Conservation (phyloP, 2,888 invertebrate genomes). For the Luffia ferchaultella region DNA sequence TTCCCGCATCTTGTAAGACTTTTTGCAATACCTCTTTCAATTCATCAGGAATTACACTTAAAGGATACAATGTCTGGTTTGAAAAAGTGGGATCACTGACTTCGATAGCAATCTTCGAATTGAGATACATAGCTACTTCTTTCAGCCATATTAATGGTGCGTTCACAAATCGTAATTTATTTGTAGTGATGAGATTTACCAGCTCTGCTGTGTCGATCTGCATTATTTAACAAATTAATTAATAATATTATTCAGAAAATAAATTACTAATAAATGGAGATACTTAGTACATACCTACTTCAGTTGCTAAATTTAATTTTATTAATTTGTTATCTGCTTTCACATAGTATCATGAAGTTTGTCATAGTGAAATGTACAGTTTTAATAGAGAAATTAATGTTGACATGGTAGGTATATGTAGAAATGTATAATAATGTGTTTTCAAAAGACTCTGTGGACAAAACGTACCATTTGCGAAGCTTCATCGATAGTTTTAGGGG, state of each 20-base stretch:
- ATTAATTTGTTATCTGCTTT: too few species aligned
- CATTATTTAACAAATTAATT: constrained; percentile 19
- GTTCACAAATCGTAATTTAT: constrained; percentile 72
- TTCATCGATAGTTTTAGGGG: constrained; percentile 71
- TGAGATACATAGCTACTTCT: constrained; percentile 71
- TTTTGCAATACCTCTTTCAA: constrained; percentile 47
- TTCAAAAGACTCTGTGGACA: background rate
- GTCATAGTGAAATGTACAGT: too few species aligned
- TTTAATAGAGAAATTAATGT: too few species aligned
- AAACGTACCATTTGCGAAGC: constrained; percentile 66
- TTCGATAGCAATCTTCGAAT: constrained; percentile 69
- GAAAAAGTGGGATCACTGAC: constrained; percentile 69
- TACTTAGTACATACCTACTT: background rate
- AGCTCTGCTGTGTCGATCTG: constrained; percentile 71
- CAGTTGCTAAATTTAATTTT: background rate
- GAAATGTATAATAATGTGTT: background rate
- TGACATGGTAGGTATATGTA: too few species aligned
- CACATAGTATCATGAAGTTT: too few species aligned
- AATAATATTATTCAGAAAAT: constrained; percentile 7
- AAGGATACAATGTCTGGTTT: constrained; percentile 65
- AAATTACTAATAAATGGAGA: background rate
- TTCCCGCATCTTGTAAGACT: constrained; percentile 68
- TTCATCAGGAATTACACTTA: constrained; percentile 53
- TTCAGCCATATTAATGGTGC: constrained; percentile 76
- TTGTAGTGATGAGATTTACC: constrained; percentile 51